Base-by-base conservation (phyloP, 1,140 invertebrate species). In the Venustaconcha ellipsiformis region DNA sequence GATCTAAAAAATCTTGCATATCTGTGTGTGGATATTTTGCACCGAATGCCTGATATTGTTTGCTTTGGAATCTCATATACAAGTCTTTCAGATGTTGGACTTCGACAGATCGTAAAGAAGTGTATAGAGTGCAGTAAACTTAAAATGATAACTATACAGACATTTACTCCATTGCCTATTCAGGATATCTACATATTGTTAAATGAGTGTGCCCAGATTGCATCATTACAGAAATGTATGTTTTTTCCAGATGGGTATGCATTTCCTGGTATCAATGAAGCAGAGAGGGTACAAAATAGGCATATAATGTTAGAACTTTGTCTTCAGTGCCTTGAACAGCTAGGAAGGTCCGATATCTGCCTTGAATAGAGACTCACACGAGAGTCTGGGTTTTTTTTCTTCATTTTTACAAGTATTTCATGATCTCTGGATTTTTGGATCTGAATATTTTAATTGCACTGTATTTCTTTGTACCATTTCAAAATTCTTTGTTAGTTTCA, bases 21-120 rank as follows among this genome's bases (percentile, higher is more conserved):
- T 30, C 63, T 72, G 55, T 65, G 79, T 56, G 70, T 77, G 5
- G 66, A 58, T 14, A 26, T 87, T 70, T 56, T 88, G 55, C 64
- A 74, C 14, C 74, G 70, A 20, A 83, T 86, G 80, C 74, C 76
- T 14, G 59, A 66, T 15, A 74, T 88, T 14, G 76, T 79, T n/a
- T 87, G 86, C 80, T 83, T 88, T 70, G 83, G 84, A 1, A 68
- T 84, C 1, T 87, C 87, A 1, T 87, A 83, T 71, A 86, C 84
- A 75, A 82, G 82, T n/a, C 79, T 87, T 18, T 73, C 74, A 18
- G 56, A 74, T 12, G 57, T 72, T 8, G 78, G 70, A 4, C 30
- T 86, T 15, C 63, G 73, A n/a, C 62, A 76, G 26, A 78, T 85
- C 56, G 72, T 81, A 5, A 48, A 77, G 5, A 78, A 80, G 17